phyloP scores from a whole-genome alignment of 2,888 invertebrate genomes.

The Petrolisthes manimaculis region DNA sequence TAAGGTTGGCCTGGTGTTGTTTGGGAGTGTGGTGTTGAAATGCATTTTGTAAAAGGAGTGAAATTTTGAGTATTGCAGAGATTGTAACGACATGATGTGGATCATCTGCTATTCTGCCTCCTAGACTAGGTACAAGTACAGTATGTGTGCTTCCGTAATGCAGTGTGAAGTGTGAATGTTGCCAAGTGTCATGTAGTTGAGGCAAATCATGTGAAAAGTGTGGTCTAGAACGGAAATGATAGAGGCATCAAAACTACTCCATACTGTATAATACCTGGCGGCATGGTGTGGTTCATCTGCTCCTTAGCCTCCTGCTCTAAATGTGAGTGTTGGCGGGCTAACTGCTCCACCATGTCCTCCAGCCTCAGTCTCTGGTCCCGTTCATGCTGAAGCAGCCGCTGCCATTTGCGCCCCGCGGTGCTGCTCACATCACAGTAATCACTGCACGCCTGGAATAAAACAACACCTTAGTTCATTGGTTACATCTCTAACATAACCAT shows the following conservation, averaged over 20 bases:
- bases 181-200: too few species aligned
- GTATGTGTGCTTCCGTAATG: too few species aligned
- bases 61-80: too few species aligned
- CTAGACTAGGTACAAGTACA: background rate
- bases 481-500: background rate
- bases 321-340: conserved; percentile 96
- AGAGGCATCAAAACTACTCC: background rate
- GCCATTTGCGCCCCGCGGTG: conserved; percentile 91
- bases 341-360: conserved; percentile 96
- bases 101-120: background rate
- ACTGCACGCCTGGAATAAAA: conserved; percentile 80
- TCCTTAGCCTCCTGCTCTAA: conserved; percentile 88
- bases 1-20: too few species aligned
- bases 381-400: conserved; percentile 91
- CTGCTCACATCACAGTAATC: conserved; percentile 93
- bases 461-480: background rate
- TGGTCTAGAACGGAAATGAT: background rate
- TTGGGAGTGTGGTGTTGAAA: too few species aligned
- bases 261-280: conserved; percentile 30
- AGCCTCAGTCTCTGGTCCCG: conserved; percentile 91
- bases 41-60: too few species aligned
- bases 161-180: too few species aligned
- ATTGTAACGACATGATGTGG: too few species aligned
- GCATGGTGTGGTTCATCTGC: conserved; percentile 63
- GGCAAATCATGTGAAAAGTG: background rate